phyloP scores from a whole-genome alignment of 2,888 invertebrate species.

The Zaprionus obscuricornis region DNA sequence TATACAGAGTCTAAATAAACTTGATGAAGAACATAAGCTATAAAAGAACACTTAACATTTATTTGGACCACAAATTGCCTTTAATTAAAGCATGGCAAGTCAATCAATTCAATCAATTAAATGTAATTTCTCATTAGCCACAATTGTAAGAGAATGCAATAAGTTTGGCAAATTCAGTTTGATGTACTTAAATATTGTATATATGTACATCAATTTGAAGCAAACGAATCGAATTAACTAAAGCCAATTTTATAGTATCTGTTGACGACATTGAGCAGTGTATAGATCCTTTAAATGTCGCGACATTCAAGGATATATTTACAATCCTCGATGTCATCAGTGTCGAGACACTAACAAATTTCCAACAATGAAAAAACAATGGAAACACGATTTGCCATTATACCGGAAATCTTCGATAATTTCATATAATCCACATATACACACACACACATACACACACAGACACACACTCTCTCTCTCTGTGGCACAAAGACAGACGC shows the following conservation, averaged over 20 bases:
- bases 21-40: too few species aligned
- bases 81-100: too few species aligned
- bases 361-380: slow-evolving; percentile 63
- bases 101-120: too few species aligned
- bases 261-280: not conserved
- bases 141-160: slow-evolving; percentile 11
- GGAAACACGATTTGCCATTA: slow-evolving; percentile 65
- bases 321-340: slow-evolving; percentile 44
- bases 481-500: not conserved
- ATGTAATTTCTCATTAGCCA: too few species aligned
- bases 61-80: too few species aligned
- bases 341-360: slow-evolving; percentile 54
- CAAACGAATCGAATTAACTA: slow-evolving; percentile 35
- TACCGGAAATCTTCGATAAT: slow-evolving; percentile 76
- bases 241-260: slow-evolving; percentile 31
- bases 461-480: slow-evolving; percentile 1
- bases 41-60: too few species aligned
- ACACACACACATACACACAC: slow-evolving; percentile 15
- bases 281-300: slow-evolving; percentile 19
- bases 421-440: slow-evolving; percentile 62
- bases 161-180: slow-evolving; percentile 17
- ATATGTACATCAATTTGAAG: slow-evolving; percentile 30
- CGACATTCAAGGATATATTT: slow-evolving; percentile 36
- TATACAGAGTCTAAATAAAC: too few species aligned
- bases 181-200: slow-evolving; percentile 25